Conservation (phyloP, 1,140 invertebrate species). For the Scylla paramamosain region DNA sequence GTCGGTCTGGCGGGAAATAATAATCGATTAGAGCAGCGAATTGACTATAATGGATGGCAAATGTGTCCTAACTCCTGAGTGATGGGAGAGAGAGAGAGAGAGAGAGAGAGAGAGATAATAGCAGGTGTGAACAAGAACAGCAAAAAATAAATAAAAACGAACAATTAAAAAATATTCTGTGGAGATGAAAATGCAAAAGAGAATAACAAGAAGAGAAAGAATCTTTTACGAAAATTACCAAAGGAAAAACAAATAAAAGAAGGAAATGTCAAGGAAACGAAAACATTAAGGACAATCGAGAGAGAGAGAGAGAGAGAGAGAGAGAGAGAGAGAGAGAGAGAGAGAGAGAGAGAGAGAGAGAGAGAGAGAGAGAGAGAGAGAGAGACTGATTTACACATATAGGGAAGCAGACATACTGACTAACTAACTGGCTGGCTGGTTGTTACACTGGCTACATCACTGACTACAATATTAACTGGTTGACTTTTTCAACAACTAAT, state of each 20-base stretch:
- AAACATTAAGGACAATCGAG: neutral
- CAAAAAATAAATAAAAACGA: neutral
- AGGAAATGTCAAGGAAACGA: neutral
- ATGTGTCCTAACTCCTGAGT: neutral
- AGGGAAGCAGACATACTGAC: neutral
- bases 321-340: slow-evolving; percentile 38
- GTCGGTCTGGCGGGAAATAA: neutral
- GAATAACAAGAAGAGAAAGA: neutral
- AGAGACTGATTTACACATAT: neutral
- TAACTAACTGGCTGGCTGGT: neutral
- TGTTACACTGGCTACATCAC: no score
- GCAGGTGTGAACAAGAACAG: no score
- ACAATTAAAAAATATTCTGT: neutral
- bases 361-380: slow-evolving; percentile 37
- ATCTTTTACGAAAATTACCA: no score
- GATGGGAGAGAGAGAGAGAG: slow-evolving; percentile 46
- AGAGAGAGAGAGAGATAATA: slow-evolving; percentile 48
- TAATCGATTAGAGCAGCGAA: neutral
- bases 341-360: slow-evolving; percentile 41
- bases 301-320: slow-evolving; percentile 31
- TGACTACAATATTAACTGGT: no score
- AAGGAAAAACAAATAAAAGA: neutral
- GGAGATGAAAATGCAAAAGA: neutral
- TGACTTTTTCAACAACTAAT: no score
- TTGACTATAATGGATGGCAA: neutral